Conservation (phyloP, 2,888 invertebrate genomes). For the Acleris laterana region DNA sequence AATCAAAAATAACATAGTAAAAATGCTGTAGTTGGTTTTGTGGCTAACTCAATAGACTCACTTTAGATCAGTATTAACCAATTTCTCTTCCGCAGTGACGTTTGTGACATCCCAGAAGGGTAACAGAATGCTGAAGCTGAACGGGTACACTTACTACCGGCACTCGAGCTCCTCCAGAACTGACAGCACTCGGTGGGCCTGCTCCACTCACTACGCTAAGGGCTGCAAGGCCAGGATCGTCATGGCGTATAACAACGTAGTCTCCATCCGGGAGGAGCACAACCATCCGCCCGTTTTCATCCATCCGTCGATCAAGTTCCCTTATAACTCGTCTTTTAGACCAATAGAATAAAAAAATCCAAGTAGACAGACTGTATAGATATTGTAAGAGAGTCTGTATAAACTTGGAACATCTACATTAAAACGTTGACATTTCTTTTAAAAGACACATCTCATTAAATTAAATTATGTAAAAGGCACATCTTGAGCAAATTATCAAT, state of each 20-base stretch:
- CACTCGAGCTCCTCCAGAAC: conserved; percentile 18
- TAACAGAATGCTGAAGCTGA: conserved; percentile 34
- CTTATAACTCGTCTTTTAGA: conserved; percentile 3
- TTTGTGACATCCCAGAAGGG: conserved; percentile 38
- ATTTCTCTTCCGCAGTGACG: conserved; percentile 19
- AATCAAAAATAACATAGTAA: too few species aligned
- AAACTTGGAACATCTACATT: too few species aligned
- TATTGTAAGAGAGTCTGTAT: too few species aligned
- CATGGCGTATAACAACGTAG: conserved; percentile 25
- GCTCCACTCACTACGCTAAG: conserved; percentile 37
- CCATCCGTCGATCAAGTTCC: conserved; percentile 20
- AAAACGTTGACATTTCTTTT: too few species aligned
- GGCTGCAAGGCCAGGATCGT: conserved; percentile 36
- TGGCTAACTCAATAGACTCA: too few species aligned
- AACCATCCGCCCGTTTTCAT: conserved; percentile 26
- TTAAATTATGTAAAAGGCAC: too few species aligned
- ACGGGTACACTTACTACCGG: conserved; percentile 37
- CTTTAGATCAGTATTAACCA: neutral
- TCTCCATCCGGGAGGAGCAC: conserved; percentile 21
- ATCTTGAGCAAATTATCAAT: too few species aligned
- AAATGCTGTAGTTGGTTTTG: too few species aligned
- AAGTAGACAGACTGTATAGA: too few species aligned
- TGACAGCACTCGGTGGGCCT: conserved; percentile 36
- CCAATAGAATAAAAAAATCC: neutral
- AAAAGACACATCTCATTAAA: too few species aligned